Conservation (phyloP, 2,888 invertebrate genomes). For the Eucera pruinosa region DNA sequence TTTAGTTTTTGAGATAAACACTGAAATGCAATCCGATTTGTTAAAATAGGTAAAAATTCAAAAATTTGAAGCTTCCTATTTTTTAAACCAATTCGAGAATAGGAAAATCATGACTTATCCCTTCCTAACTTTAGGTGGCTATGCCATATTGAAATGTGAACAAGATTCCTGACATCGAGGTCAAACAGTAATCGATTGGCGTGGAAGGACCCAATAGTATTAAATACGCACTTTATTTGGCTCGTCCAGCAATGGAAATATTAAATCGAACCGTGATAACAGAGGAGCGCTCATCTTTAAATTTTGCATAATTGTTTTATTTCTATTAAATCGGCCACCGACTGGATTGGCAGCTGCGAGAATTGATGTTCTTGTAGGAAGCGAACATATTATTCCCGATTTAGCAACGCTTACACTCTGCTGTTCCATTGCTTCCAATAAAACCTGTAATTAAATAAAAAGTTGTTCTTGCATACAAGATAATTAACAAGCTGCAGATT, state of each 20-base stretch:
- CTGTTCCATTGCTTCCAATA: conserved; percentile 98
- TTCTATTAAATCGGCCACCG: conserved; percentile 94
- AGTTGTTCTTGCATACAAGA: neutral
- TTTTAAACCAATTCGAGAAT: too few species aligned
- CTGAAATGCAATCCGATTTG: too few species aligned
- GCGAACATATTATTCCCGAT: conserved; percentile 92
- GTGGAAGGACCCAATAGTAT: too few species aligned
- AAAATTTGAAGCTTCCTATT: too few species aligned
- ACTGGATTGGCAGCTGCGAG: conserved; percentile 97
- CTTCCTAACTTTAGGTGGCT: too few species aligned
- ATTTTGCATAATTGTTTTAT: conserved; percentile 95
- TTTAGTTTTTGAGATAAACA: too few species aligned
- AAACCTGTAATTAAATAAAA: conserved; percentile 86
- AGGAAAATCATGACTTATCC: too few species aligned
- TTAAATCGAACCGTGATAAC: conserved; percentile 95
- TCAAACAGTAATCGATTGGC: too few species aligned
- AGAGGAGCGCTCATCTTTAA: conserved; percentile 93
- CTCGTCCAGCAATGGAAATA: conserved; percentile 95
- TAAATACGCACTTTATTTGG: conserved; percentile 89
- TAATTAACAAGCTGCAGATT: too few species aligned
- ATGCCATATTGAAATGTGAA: too few species aligned
- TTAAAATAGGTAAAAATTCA: too few species aligned
- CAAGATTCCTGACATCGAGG: too few species aligned
- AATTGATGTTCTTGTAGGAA: conserved; percentile 93
- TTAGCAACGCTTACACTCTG: conserved; percentile 95